These are phyloP conservation scores for Pampusana beccarii DNA, from an alignment of 2,113 vertebrate species.

Conservation along the genomic window DNA sequence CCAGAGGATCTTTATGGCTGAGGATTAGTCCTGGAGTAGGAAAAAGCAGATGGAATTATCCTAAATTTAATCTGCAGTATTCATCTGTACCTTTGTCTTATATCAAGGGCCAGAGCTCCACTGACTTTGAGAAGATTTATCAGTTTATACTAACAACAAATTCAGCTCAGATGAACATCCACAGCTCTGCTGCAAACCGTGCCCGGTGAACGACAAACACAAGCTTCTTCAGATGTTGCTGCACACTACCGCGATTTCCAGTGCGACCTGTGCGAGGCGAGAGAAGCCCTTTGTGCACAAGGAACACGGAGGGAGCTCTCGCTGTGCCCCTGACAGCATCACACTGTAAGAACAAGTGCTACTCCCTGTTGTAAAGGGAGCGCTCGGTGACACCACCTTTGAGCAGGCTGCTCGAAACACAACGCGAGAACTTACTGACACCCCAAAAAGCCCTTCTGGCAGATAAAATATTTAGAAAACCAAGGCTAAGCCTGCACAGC, in stretches of 20 bases:
- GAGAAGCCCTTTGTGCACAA: not conserved
- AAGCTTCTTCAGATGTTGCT: not conserved
- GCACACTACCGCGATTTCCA: rapidly evolving
- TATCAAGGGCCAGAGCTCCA: not conserved
- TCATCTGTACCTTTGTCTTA: not conserved
- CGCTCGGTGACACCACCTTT: not conserved
- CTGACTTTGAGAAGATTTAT: not conserved
- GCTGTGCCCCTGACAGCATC: not conserved
- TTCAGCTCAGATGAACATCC: not conserved
- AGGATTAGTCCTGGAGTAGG: not conserved
- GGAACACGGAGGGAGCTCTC: rapidly evolving
- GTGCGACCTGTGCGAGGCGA: rapidly evolving
- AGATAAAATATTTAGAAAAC: not conserved
- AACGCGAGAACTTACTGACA: not conserved
- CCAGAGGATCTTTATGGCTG: not conserved
- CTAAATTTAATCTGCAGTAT: not conserved
- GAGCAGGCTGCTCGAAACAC: not conserved
- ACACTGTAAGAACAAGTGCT: rapidly evolving
- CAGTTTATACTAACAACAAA: not conserved
- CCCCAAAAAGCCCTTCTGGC: not conserved
- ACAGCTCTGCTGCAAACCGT: not conserved
- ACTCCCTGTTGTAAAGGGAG: not conserved
- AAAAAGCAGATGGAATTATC: not conserved
- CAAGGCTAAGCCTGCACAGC: not conserved
- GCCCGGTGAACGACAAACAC: not conserved